These are phyloP conservation scores for Microplitis deprimator DNA, from an alignment of 2,888 invertebrate genomes.

Conservation along the genomic window DNA sequence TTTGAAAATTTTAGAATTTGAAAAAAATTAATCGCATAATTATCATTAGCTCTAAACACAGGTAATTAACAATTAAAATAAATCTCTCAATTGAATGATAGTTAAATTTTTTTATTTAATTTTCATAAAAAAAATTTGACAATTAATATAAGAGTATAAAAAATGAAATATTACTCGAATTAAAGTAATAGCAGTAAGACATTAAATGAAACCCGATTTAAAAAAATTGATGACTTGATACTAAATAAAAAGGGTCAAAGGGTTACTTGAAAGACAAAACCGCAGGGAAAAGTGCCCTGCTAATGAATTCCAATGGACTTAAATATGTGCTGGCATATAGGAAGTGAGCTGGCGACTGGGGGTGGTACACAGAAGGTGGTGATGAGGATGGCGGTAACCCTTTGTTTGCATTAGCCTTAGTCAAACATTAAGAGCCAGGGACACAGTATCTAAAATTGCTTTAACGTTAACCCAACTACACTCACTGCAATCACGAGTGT, in stretches of 20 bases:
- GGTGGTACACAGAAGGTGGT: not conserved
- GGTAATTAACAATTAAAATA: no score
- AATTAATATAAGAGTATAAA: no score
- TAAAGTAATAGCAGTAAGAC: not conserved
- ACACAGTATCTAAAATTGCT: conserved; percentile 58
- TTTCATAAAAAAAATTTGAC: no score
- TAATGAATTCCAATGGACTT: conserved; percentile 61
- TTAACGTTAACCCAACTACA: conserved; percentile 42
- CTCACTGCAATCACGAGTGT: conserved; percentile 50
- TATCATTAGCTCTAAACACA: no score
- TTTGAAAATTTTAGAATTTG: no score
- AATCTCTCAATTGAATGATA: no score
- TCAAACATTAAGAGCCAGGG: conserved; percentile 54
- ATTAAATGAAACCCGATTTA: not conserved
- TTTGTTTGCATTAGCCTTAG: conserved; percentile 56
- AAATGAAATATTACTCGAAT: no score
- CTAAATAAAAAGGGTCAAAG: conserved; percentile 6
- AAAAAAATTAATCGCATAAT: no score
- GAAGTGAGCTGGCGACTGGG: not conserved
- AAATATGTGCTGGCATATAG: conserved; percentile 19
- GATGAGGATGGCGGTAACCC: conserved; percentile 45
- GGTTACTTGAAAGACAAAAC: conserved; percentile 8
- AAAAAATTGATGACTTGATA: not conserved
- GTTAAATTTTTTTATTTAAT: no score
- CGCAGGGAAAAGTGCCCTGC: conserved; percentile 39